phyloP scores from a whole-genome alignment of 2,888 invertebrate species.

The Helicoverpa assulta region DNA sequence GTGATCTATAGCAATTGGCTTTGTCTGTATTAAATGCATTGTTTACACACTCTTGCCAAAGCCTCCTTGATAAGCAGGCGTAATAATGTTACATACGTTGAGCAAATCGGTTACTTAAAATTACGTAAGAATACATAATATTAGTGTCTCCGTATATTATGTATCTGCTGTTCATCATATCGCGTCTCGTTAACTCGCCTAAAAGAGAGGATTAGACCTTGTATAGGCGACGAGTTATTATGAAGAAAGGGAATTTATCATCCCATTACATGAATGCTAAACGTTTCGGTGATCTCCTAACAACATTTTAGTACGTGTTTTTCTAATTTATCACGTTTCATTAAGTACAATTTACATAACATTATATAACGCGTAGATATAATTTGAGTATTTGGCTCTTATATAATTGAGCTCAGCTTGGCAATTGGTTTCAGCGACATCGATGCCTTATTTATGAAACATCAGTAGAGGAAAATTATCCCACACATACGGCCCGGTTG shows the following conservation, averaged over 20 bases:
- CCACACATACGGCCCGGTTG: conserved; percentile 73
- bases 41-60: background rate
- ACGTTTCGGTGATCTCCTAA: conserved; percentile 2
- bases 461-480: conserved; percentile 79
- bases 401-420: too few species aligned
- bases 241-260: conserved; percentile 41
- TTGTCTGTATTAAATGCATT: background rate
- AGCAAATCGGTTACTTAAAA: background rate
- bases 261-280: conserved; percentile 27
- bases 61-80: background rate
- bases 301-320: background rate
- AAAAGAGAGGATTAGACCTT: conserved; percentile 49
- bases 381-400: too few species aligned
- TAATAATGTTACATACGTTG: background rate
- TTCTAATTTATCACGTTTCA: background rate
- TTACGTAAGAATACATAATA: background rate
- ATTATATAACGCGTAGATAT: too few species aligned
- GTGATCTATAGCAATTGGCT: background rate
- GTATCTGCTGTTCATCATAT: conserved; percentile 28
- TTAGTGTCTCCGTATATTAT: background rate
- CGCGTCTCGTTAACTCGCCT: conserved; percentile 40
- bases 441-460: conserved; percentile 79
- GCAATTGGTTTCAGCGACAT: conserved; percentile 51
- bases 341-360: background rate
- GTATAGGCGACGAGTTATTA: conserved; percentile 21